Conservation (phyloP, 1,140 invertebrate species). For the Anagrus nilaparvatae region DNA sequence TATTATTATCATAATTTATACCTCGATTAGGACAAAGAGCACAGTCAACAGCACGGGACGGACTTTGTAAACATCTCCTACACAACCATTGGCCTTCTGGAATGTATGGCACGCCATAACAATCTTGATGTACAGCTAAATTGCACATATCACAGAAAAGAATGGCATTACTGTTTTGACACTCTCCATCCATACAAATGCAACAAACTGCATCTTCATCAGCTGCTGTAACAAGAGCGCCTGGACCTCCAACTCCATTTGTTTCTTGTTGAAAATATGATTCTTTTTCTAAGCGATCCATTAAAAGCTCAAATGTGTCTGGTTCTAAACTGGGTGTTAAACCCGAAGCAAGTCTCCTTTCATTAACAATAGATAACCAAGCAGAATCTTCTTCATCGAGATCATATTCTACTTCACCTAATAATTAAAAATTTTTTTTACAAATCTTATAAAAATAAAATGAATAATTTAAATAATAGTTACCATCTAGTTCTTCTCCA, state of each 20-base stretch:
- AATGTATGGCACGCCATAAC: slow-evolving; percentile 98
- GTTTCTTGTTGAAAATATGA: slow-evolving; percentile 86
- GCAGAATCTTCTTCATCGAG: slow-evolving; percentile 94
- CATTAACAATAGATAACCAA: slow-evolving; percentile 84
- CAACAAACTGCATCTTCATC: slow-evolving; percentile 98
- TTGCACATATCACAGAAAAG: slow-evolving; percentile 99
- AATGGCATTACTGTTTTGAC: slow-evolving; percentile 84
- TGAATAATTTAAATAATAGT: slow-evolving; percentile 26
- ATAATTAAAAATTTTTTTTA: slow-evolving; percentile 15
- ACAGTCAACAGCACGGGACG: slow-evolving; percentile 91
- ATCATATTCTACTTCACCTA: slow-evolving; percentile 86
- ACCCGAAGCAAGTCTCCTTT: slow-evolving; percentile 57
- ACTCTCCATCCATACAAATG: slow-evolving; percentile 91
- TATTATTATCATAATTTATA: too few species aligned
- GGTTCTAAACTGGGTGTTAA: slow-evolving; percentile 60
- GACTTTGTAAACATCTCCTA: slow-evolving; percentile 86
- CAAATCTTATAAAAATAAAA: slow-evolving; percentile 7
- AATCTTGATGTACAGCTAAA: slow-evolving; percentile 97
- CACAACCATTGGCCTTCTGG: slow-evolving; percentile 99
- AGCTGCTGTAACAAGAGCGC: slow-evolving; percentile 52
- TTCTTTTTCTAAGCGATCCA: slow-evolving; percentile 96
- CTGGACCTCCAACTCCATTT: slow-evolving; percentile 48
- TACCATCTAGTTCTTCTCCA: slow-evolving; percentile 84
- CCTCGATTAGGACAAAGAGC: slow-evolving; percentile 93
- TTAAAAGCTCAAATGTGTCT: slow-evolving; percentile 84